Percentiles rank a stretch among this genome's conserved stretches.
phyloP scores from a whole-genome alignment of 2,113 vertebrate genomes.

The Neomonachus schauinslandi region DNA sequence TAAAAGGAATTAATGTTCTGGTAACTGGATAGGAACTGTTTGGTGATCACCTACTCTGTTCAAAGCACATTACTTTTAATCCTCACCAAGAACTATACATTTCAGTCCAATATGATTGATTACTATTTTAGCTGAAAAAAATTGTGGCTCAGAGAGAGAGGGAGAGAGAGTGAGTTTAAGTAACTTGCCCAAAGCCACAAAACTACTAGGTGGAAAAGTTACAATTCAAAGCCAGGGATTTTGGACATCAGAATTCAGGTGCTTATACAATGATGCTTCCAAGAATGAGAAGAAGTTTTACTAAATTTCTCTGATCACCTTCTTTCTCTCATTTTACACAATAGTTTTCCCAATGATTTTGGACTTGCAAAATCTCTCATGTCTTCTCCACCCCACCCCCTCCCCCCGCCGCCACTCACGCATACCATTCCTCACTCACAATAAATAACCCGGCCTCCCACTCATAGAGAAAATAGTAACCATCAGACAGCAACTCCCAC shows the following conservation, averaged over 20 bases:
- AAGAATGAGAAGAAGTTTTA: background rate
- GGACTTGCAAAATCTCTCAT: background rate
- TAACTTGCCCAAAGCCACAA: slow-evolving; percentile 19
- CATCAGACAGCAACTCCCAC: slow-evolving; percentile 28
- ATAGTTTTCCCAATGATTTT: background rate
- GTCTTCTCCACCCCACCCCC: background rate
- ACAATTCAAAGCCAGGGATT: slow-evolving; percentile 18
- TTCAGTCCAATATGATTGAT: background rate
- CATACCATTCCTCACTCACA: background rate
- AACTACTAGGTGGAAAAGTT: background rate
- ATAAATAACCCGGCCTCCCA: slow-evolving; percentile 12
- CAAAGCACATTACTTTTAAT: background rate
- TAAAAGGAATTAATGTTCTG: background rate
- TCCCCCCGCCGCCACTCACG: background rate
- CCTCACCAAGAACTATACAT: background rate
- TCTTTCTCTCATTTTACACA: slow-evolving; percentile 1
- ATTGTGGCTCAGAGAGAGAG: background rate
- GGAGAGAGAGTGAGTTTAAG: background rate
- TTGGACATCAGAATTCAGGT: background rate
- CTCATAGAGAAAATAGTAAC: slow-evolving; percentile 17
- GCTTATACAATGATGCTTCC: background rate
- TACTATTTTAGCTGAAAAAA: background rate
- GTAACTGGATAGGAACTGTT: background rate
- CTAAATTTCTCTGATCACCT: background rate
- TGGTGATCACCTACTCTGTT: background rate